Conservation (phyloP, 2,888 invertebrate genomes). For the Brachylomia viminalis region DNA sequence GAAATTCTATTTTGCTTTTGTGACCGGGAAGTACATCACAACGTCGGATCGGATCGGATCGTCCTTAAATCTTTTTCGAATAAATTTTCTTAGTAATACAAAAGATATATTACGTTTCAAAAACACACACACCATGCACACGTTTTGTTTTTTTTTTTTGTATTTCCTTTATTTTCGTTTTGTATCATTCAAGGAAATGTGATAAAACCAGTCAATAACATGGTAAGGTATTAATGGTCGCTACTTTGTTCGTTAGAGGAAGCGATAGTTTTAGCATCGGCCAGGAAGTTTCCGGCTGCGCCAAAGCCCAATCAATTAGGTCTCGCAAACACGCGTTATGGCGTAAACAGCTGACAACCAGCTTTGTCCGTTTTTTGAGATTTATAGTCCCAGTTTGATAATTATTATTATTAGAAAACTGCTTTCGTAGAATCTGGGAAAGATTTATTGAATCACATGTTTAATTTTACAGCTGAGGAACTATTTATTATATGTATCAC, state of each 20-base stretch:
- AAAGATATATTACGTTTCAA: background rate
- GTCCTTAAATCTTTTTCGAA: background rate
- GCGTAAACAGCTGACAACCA: constrained; percentile 10
- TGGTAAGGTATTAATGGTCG: constrained; percentile 15
- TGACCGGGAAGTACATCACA: background rate
- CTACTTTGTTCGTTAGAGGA: constrained; percentile 51
- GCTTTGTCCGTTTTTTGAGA: background rate
- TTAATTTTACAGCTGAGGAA: background rate
- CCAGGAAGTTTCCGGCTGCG: constrained; percentile 27
- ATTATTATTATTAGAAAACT: too few species aligned
- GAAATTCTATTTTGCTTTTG: constrained; percentile 7
- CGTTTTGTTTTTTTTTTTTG: background rate
- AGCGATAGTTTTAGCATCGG: constrained; percentile 33
- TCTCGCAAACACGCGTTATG: constrained; percentile 30
- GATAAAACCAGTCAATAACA: background rate
- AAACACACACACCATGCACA: background rate
- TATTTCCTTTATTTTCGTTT: too few species aligned
- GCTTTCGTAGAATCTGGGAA: background rate
- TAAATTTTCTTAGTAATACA: background rate
- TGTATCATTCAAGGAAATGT: background rate
- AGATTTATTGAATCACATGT: background rate
- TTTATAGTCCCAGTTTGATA: background rate
- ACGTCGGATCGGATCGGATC: background rate
- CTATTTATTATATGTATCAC: constrained; percentile 2
- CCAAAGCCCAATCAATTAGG: constrained; percentile 48